Conservation (phyloP, 2,113 vertebrate genomes). For the Gambusia affinis region DNA sequence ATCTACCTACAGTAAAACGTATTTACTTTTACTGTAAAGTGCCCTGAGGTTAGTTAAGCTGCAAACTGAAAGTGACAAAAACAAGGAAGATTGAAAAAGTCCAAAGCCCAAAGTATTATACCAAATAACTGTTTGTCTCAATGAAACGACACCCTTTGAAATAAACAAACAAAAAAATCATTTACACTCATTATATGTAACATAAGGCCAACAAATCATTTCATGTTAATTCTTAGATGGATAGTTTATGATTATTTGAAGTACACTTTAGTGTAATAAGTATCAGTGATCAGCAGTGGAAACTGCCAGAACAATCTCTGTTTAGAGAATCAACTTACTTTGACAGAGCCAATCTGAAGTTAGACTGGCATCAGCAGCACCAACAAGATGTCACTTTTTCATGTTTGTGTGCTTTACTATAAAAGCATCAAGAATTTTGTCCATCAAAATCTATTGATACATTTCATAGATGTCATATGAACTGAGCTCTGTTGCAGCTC, state of each 20-base stretch:
- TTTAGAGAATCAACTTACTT: neutral
- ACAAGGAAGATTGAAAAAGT: no score
- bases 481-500: neutral
- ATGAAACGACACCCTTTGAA: no score
- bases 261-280: neutral
- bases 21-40: neutral
- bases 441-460: no score
- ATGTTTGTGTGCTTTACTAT: no score
- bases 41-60: neutral
- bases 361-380: no score
- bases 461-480: neutral
- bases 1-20: neutral
- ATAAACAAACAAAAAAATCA: no score
- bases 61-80: no score
- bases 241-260: neutral
- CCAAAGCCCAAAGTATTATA: no score
- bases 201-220: neutral
- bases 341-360: no score
- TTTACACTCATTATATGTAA: neutral
- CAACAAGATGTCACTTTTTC: no score
- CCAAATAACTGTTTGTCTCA: no score
- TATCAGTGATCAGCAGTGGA: neutral
- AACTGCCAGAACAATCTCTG: neutral
- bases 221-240: neutral
- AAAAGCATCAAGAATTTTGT: neutral